Percentiles rank a stretch among this genome's conserved stretches.
Evolutionary conservation across 1,140 invertebrate genomes (phyloP).

Genomic region (Zaprionus camerounensis): DNA sequence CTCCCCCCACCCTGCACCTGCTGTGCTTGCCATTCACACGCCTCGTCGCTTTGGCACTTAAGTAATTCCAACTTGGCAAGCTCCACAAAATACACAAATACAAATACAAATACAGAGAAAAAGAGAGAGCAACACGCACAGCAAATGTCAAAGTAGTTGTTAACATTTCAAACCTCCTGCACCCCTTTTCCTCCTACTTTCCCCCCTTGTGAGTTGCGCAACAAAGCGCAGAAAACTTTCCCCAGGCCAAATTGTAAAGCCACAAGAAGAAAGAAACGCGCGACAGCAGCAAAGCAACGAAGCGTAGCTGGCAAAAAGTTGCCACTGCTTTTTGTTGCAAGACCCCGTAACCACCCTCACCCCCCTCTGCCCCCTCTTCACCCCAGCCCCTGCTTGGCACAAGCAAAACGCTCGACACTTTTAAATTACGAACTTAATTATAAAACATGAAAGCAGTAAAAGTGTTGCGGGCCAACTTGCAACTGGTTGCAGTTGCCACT

Average conservation of each 20-base stretch:
- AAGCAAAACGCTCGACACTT: conserved; percentile 59
- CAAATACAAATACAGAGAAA: conserved; percentile 19
- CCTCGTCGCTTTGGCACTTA: conserved; percentile 70
- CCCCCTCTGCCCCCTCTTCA: conserved; percentile 11
- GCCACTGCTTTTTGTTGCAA: conserved; percentile 14
- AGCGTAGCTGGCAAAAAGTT: conserved; percentile 71
- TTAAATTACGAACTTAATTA: conserved; percentile 81
- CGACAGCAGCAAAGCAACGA: conserved; percentile 59
- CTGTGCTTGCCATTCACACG: conserved; percentile 63
- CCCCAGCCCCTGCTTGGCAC: too few relatives aligned
- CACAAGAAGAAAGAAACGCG: conserved; percentile 61
- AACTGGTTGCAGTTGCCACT: conserved; percentile 52
- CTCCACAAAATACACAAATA: conserved; percentile 22
- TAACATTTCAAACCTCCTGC: conserved; percentile 64
- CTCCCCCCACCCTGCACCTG: conserved; percentile 15
- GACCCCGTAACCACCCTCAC: too few relatives aligned
- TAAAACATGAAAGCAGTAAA: conserved; percentile 70
- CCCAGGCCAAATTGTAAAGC: conserved; percentile 65
- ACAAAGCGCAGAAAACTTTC: conserved; percentile 61
- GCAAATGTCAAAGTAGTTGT: conserved; percentile 80
- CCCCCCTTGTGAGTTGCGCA: conserved; percentile 24
- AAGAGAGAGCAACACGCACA: conserved; percentile 23
- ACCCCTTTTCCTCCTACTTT: background rate
- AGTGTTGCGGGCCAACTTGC: conserved; percentile 12
- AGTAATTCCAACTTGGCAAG: conserved; percentile 75